Conservation (phyloP, 2,888 invertebrate species). For the Temnothorax unifasciatus region DNA sequence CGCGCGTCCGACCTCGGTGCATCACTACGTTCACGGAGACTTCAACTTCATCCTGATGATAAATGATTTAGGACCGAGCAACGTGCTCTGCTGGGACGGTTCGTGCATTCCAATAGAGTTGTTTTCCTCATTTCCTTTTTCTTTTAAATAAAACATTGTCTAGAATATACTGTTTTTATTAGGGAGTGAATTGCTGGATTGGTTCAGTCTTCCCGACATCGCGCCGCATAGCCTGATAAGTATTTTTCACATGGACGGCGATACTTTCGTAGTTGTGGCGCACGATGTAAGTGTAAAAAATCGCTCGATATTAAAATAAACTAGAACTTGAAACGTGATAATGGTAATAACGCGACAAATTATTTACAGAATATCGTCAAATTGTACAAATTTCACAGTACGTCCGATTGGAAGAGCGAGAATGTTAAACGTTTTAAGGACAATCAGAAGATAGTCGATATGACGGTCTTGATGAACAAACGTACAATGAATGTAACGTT, state of each 20-base stretch:
- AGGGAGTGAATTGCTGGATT: conserved; percentile 77
- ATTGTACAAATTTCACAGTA: conserved; percentile 74
- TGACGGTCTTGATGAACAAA: conserved; percentile 64
- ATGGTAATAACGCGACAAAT: neutral
- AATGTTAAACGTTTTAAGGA: conserved; percentile 52
- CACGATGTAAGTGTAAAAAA: conserved; percentile 67
- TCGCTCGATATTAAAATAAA: conserved; percentile 7
- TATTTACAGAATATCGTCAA: conserved; percentile 67
- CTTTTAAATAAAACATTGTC: neutral
- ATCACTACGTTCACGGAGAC: conserved; percentile 72
- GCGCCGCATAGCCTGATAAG: conserved; percentile 66
- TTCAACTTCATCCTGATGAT: conserved; percentile 74
- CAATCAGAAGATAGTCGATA: conserved; percentile 71
- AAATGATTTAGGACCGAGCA: conserved; percentile 71
- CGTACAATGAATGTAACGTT: conserved; percentile 69
- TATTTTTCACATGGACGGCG: conserved; percentile 66
- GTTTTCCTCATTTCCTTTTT: no score
- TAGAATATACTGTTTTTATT: neutral
- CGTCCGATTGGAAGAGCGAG: conserved; percentile 48
- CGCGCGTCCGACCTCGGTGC: conserved; percentile 71
- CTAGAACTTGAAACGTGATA: neutral
- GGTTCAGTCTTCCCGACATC: conserved; percentile 73
- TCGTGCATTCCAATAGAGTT: conserved; percentile 7
- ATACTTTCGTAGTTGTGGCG: conserved; percentile 76
- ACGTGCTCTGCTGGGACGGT: conserved; percentile 81